Conservation (phyloP, 2,113 vertebrate genomes). For the Smithornis capensis region DNA sequence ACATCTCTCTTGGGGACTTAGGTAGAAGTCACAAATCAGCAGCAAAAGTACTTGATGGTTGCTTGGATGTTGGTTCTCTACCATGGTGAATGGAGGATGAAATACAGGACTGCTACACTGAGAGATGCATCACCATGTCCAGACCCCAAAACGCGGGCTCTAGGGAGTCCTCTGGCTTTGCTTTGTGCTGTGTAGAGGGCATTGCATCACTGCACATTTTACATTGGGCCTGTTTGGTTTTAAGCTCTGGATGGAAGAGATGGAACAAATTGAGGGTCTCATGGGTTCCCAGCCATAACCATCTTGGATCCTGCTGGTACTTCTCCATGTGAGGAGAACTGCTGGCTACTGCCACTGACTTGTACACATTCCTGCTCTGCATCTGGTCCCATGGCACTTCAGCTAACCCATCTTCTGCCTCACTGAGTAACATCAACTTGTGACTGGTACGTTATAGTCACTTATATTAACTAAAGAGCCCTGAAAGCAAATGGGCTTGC, state of each 20-base stretch:
- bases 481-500: neutral
- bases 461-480: neutral
- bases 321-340: neutral
- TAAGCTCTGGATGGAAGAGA: neutral
- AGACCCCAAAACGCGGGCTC: neutral
- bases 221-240: neutral
- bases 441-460: accelerated
- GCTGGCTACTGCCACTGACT: neutral
- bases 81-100: accelerated
- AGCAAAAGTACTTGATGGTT: neutral
- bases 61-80: neutral
- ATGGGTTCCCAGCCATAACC: neutral
- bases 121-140: neutral
- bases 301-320: neutral
- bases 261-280: neutral
- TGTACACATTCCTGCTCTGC: neutral
- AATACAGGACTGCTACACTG: neutral
- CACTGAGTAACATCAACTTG: neutral
- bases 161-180: neutral
- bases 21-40: neutral
- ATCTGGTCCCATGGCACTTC: neutral
- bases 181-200: neutral
- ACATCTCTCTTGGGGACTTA: neutral
- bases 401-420: neutral
- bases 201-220: neutral